These are phyloP conservation scores for Siphamia tubifer DNA, from an alignment of 2,113 vertebrate species.

Conservation along the genomic window DNA sequence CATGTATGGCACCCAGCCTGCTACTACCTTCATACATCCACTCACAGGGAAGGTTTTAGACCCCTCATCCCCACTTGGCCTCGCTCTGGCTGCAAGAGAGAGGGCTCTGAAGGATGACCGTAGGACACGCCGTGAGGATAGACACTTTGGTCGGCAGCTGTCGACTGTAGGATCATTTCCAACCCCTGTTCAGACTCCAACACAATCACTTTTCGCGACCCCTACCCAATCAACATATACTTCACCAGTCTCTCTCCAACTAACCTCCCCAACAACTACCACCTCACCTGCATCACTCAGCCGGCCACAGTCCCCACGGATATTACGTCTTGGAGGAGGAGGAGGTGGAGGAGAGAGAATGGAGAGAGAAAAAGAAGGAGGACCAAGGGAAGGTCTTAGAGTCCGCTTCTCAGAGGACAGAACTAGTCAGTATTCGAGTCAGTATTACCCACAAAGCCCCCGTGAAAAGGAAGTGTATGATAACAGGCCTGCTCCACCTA, in stretches of 20 bases:
- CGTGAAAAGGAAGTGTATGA: conserved; percentile 72
- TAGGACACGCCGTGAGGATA: conserved; percentile 77
- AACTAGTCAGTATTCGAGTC: conserved; percentile 67
- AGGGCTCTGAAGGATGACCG: conserved; percentile 87
- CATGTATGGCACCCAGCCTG: conserved; percentile 63
- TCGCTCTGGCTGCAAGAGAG: conserved; percentile 89
- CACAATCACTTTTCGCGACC: conserved; percentile 64
- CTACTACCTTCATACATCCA: conserved; percentile 89
- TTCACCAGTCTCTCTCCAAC: conserved; percentile 74
- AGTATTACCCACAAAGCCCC: conserved; percentile 62
- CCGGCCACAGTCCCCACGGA: conserved; percentile 78
- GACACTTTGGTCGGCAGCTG: conserved; percentile 79
- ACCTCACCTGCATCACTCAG: conserved; percentile 71
- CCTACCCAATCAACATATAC: conserved; percentile 69
- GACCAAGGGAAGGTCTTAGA: conserved; percentile 73
- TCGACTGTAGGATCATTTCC: conserved; percentile 76
- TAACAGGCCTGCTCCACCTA: conserved; percentile 54
- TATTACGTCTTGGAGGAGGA: conserved; percentile 73
- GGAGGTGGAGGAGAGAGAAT: conserved; percentile 60
- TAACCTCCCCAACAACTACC: conserved; percentile 66
- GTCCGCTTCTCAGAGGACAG: conserved; percentile 83
- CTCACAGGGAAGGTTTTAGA: conserved; percentile 91
- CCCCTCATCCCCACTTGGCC: conserved; percentile 87
- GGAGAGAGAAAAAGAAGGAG: conserved; percentile 70
- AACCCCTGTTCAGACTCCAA: conserved; percentile 67